Percentiles rank a stretch among this genome's conserved stretches.
phyloP scores from a whole-genome alignment of 2,113 vertebrate species.

The Thalassarche chlororhynchos region DNA sequence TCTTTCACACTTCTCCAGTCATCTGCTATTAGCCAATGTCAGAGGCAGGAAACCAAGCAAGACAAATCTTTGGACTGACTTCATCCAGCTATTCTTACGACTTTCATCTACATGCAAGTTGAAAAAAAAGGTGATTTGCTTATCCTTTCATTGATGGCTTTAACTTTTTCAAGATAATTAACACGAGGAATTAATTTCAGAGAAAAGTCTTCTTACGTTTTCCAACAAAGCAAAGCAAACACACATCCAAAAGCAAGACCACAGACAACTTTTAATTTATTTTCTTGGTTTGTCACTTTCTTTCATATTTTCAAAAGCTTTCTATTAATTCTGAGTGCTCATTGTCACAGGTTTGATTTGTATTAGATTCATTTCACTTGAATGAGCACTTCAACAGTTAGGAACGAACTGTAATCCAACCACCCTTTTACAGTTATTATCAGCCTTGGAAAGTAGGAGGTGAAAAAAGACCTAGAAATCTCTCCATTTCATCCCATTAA shows the following conservation, averaged over 20 bases:
- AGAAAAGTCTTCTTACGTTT: background rate
- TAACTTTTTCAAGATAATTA: background rate
- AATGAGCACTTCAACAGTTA: background rate
- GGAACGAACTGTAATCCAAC: background rate
- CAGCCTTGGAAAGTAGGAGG: background rate
- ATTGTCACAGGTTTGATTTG: background rate
- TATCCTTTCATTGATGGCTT: background rate
- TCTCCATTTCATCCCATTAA: background rate
- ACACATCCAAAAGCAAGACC: background rate
- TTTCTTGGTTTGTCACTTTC: background rate
- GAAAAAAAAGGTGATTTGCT: background rate
- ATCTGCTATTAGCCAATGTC: background rate
- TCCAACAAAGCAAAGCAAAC: background rate
- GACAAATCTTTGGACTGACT: background rate
- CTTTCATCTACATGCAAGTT: background rate
- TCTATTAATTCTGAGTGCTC: background rate
- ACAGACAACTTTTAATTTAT: background rate
- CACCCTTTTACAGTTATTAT: background rate
- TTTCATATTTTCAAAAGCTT: background rate
- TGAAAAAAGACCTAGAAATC: background rate
- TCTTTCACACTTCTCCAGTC: background rate
- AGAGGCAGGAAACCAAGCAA: background rate
- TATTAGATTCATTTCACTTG: background rate
- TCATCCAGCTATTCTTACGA: background rate
- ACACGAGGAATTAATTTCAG: background rate